phyloP scores from a whole-genome alignment of 2,797 vertebrate genomes.

The Otus scops region DNA sequence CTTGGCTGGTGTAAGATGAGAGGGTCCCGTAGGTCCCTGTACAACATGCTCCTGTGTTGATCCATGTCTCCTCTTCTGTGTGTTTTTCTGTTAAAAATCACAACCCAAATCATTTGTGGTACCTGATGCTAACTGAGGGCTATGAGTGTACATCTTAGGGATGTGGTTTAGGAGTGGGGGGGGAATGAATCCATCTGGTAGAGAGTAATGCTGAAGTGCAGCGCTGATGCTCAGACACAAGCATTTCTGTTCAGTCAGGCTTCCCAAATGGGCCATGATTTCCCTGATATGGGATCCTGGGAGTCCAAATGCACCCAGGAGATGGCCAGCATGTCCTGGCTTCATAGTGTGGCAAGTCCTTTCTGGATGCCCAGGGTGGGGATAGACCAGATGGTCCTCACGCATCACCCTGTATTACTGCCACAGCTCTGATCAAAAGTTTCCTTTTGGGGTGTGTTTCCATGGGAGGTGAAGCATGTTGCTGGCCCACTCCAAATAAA shows the following conservation, averaged over 20 bases:
- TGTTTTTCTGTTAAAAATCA: background rate
- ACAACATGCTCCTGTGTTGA: rapidly evolving
- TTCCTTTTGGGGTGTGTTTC: background rate
- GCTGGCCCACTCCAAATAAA: conserved; percentile 34
- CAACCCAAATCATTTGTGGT: background rate
- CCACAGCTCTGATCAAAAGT: rapidly evolving
- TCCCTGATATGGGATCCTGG: background rate
- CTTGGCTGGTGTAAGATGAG: rapidly evolving
- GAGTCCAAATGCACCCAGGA: background rate
- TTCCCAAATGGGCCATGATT: background rate
- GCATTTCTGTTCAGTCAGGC: background rate
- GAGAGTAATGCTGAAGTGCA: background rate
- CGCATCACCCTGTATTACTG: rapidly evolving
- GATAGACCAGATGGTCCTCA: background rate
- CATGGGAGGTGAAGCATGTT: background rate
- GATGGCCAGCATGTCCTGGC: background rate
- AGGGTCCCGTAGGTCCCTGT: background rate
- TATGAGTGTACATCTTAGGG: background rate
- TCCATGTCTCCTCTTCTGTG: background rate
- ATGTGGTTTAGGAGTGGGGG: rapidly evolving
- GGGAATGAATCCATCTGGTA: background rate
- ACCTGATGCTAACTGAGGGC: background rate
- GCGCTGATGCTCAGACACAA: rapidly evolving
- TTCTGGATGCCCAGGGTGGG: background rate
- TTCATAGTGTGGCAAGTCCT: background rate